Evolutionary conservation across 2,888 invertebrate genomes (phyloP), one percentile per base, ranked within the genome.

Genomic region (Andrena fulva): DNA sequence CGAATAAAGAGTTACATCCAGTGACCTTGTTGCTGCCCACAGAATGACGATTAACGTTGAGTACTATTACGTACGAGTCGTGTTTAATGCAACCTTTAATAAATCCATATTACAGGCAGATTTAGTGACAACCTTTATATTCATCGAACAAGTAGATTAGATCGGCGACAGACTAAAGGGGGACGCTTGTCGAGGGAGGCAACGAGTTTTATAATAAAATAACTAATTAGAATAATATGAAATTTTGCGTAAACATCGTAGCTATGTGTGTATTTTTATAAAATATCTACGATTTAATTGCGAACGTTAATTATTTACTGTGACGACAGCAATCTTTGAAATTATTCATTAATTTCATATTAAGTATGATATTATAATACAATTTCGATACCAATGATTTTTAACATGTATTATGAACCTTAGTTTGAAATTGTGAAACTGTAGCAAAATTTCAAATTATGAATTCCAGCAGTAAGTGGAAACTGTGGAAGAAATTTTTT

Each of bases 1-100:
- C 87, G 85, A 89, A 87, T 90, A 89, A 91, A 91, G 89, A 91
- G 90, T 87, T 83, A 90, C 87, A 92, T 91, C 89, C 90, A 91
- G 87, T 89, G 91, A 90, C 92, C 92, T 92, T 92, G 92, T 68
- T 85, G 82, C 87, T 88, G 82, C 87, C 91, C 90, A 90, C 88
- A 77, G 77, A 76, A 77, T 79, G 80, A 86, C 73, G 85, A 88
- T 89, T 89, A 88, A 83, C 71, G 78, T 76, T 68, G 80, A 85
- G 87, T 77, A 83, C 80, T 76, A 85, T 87, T 86, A 84, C 85
- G 88, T 85, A 77, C 66, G 64, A 84, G 60, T 31, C 71, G 74
- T 66, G 80, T 83, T 89, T 89, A 87, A 78, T 74, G 77, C 87
- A 85, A 80, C 79, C 77, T 82, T 81, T 85, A 79, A 83, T 80